phyloP scores from a whole-genome alignment of 2,888 invertebrate species.

The Nomada goodeniana region DNA sequence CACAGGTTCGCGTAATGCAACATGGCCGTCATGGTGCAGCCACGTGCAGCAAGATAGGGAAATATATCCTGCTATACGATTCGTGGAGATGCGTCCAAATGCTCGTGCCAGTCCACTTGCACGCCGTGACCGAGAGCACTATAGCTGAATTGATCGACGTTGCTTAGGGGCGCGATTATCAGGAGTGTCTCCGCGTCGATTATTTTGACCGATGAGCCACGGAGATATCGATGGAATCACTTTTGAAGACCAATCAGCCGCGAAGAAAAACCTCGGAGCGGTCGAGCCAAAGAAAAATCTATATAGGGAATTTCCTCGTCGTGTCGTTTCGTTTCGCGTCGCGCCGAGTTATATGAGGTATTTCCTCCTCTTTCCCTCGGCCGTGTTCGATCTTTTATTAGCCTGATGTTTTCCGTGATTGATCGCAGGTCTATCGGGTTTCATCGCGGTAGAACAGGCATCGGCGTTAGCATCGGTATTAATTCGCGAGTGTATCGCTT shows the following conservation, averaged over 20 bases:
- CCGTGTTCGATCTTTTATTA: conserved; percentile 1
- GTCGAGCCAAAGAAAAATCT: conserved; percentile 37
- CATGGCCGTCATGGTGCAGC: conserved; percentile 17
- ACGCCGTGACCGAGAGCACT: conserved; percentile 16
- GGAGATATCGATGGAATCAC: conserved; percentile 45
- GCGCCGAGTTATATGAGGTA: conserved; percentile 20
- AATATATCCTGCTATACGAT: conserved; percentile 51
- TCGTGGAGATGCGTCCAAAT: conserved; percentile 6
- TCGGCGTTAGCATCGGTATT: background rate
- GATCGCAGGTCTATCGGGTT: conserved; percentile 22
- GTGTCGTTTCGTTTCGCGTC: background rate
- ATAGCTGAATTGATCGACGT: conserved; percentile 65
- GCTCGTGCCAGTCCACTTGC: conserved; percentile 23
- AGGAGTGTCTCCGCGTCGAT: conserved; percentile 62
- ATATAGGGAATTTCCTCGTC: conserved; percentile 38
- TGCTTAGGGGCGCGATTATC: conserved; percentile 64
- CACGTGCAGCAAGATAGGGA: conserved; percentile 59
- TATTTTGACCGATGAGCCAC: conserved; percentile 55
- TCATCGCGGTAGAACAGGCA: background rate
- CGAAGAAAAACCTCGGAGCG: conserved; percentile 35
- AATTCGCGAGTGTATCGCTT: background rate
- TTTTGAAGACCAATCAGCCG: conserved; percentile 26
- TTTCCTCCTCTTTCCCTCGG: conserved; percentile 5
- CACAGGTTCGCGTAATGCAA: conserved; percentile 38
- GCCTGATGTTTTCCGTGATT: conserved; percentile 29